Evolutionary conservation across 1,140 invertebrate genomes (phyloP), one percentile per base, ranked within the genome.

Genomic region (Thaumatotibia leucotreta): DNA sequence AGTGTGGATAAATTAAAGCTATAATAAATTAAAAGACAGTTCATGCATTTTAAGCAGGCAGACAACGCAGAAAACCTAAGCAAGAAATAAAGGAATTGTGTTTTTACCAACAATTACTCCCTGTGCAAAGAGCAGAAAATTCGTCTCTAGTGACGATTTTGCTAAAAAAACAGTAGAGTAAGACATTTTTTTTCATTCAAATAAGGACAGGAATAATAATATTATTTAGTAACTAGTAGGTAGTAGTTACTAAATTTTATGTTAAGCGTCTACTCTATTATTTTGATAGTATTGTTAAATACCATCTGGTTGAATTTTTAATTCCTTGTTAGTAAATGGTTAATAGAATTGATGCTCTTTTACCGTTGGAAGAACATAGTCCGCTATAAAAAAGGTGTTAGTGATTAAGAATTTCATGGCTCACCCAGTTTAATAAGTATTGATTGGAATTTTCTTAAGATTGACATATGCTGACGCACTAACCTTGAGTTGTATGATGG

Each of bases 401-500:
- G 32, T 33, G 10, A 33, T 3, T 33, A 33, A n/a, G 32, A 33
- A 33, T n/a, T 3, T 9, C 1, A 11, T 33, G 10, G 32, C 32
- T 33, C 32, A 33, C 10, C 32, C 10, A 32, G n/a, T 32, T 6
- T 33, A 3, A 11, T 33, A 33, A 33, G 10, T n/a, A n/a, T 39
- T 39, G 11, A 14, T 39, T 11, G 35, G 14, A 4, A 50, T 9
- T 50, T 50, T 50, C 17, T 23, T 27, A n/a, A 24, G 50, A 52
- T 20, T 45, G 10, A 63, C 3, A 66, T 49, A 11, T 6, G 35
- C 0, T 20, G 17, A n/a, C 9, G 14, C 24, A 94, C 96, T 96
- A 94, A 97, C 96, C 96, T 97, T 97, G 73, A 97, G 93, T 88
- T 96, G 95, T 84, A 97, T 96, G 93, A 97, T 94, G 92, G 95